Evolutionary conservation across 2,888 invertebrate species (phyloP).

Genomic region (Abrostola triplasia): DNA sequence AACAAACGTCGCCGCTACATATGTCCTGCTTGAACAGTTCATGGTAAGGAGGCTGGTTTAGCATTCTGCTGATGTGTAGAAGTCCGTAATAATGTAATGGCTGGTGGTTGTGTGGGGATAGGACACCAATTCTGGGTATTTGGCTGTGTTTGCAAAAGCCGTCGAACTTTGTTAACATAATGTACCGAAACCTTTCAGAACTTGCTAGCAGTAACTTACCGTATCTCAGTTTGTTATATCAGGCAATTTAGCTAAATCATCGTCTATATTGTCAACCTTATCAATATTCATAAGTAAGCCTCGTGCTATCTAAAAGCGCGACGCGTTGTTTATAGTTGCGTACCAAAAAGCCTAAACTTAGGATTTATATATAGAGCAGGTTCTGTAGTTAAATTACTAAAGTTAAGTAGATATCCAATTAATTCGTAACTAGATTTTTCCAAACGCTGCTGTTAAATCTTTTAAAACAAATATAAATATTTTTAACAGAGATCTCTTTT

Average conservation of each 20-base stretch:
- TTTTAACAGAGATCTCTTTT: no score
- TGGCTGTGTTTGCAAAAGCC: neutral
- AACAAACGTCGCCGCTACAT: no score
- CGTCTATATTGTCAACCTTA: neutral
- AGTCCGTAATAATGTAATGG: neutral
- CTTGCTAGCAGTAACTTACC: neutral
- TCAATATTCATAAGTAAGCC: neutral
- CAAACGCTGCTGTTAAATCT: no score
- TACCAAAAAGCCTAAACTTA: neutral
- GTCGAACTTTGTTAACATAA: neutral
- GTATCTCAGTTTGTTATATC: conserved; percentile 1
- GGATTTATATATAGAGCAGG: neutral
- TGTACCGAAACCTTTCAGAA: neutral
- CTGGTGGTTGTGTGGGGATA: conserved; percentile 1
- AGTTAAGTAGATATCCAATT: no score
- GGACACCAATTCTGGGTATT: neutral
- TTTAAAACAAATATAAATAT: no score
- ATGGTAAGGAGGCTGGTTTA: no score
- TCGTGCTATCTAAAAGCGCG: neutral
- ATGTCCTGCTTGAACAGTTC: no score
- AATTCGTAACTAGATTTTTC: no score
- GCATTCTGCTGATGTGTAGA: neutral
- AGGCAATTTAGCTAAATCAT: neutral
- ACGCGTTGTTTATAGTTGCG: neutral
- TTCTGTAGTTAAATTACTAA: no score